Evolutionary conservation across 2,888 invertebrate genomes (phyloP).

Genomic region (Metopia argyrocephala): DNA sequence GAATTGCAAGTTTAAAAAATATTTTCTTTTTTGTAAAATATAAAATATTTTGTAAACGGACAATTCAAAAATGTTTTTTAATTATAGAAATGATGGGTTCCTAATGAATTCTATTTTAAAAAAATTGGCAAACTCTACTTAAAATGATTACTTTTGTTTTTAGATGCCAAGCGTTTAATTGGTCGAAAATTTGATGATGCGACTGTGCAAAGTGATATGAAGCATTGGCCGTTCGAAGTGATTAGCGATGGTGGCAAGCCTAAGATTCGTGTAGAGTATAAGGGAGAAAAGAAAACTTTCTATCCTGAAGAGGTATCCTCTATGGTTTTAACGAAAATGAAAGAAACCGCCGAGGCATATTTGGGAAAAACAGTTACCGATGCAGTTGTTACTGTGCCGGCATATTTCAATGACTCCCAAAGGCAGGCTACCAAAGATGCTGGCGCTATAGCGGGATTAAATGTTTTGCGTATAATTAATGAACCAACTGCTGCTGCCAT

Average conservation of each 20-base stretch:
- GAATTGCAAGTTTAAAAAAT: background rate
- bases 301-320: constrained; percentile 95
- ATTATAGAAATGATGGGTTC: constrained; percentile 38
- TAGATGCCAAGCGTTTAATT: constrained; percentile 96
- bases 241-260: constrained; percentile 89
- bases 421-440: constrained; percentile 90
- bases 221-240: constrained; percentile 96
- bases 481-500: constrained; percentile 96
- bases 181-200: constrained; percentile 93
- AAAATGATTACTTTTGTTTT: constrained; percentile 60
- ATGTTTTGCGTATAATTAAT: constrained; percentile 94
- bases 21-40: too few relatives aligned
- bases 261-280: constrained; percentile 90
- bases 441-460: constrained; percentile 90
- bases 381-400: constrained; percentile 89
- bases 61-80: constrained; percentile 31
- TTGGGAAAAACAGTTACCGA: constrained; percentile 84
- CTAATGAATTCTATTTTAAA: background rate
- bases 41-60: background rate
- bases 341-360: constrained; percentile 86
- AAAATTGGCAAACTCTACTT: background rate
- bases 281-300: constrained; percentile 93
- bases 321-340: constrained; percentile 96
- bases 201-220: constrained; percentile 95
- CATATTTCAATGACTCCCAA: constrained; percentile 88